phyloP scores from a whole-genome alignment of 2,113 vertebrate genomes.

The Ursus arctos region DNA sequence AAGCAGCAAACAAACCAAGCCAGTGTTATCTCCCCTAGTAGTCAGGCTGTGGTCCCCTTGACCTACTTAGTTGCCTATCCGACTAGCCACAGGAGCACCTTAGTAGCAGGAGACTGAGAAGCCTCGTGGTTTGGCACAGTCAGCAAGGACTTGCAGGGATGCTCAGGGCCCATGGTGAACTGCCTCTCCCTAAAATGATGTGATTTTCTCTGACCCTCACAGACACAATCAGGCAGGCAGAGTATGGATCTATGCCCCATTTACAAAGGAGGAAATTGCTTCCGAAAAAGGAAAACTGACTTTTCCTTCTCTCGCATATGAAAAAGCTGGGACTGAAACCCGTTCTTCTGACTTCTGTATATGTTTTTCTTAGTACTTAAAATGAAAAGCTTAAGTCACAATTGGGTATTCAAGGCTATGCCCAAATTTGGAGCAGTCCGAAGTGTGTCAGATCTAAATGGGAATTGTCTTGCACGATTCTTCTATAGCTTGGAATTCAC shows the following conservation, averaged over 20 bases:
- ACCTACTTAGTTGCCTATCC: slow-evolving; percentile 48
- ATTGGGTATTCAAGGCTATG: background rate
- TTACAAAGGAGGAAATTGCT: slow-evolving; percentile 2
- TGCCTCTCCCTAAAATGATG: background rate
- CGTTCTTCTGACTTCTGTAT: background rate
- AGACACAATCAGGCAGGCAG: background rate
- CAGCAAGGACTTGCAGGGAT: background rate
- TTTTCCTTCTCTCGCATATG: background rate
- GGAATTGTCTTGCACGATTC: background rate
- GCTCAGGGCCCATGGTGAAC: background rate
- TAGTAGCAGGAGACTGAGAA: slow-evolving; percentile 44
- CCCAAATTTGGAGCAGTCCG: background rate
- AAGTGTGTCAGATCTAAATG: background rate
- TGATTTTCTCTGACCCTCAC: background rate
- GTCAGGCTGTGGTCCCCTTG: background rate
- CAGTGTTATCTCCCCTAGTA: background rate
- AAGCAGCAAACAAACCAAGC: background rate
- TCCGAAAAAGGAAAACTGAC: background rate
- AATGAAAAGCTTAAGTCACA: background rate
- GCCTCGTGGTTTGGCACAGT: background rate
- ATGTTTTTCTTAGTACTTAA: slow-evolving; percentile 9
- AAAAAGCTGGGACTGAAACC: background rate
- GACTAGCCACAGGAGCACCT: slow-evolving; percentile 59
- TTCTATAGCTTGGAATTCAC: slow-evolving; percentile 9
- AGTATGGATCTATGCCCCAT: background rate